Base-by-base conservation (phyloP, 2,888 invertebrate species). In the Gymnocheta viridis region DNA sequence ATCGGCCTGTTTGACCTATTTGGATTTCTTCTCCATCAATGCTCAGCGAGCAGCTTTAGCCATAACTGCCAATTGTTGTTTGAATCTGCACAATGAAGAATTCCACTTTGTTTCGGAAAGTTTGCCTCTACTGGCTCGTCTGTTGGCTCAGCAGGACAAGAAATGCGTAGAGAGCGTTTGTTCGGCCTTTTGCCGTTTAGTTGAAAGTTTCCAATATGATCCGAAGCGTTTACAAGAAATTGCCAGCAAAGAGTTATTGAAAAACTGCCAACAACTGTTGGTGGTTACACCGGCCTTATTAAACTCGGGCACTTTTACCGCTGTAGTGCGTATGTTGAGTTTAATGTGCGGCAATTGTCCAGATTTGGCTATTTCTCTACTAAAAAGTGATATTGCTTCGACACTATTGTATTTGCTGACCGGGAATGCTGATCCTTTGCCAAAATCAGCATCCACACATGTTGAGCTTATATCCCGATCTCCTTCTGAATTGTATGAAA, bases 1-100 rank as follows among this genome's bases (percentile, higher is more conserved):
- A 3, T 96, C 98, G 5, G 98, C 99, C 2, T 99, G 99, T 91
- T 94, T 99, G 87, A 98, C 96, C 89, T 99, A 97, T 91, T 94
- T 99, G 91, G 99, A 99, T 91, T 99, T 99, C 94, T 99, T 99
- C 93, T 98, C 99, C 60, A 98, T 99, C 89, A 97, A 97, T 90
- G 99, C 99, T 14, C 99, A 99, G 93, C 95, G 99, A 41, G 97
- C 98, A 58, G 99, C 99, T 2, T 93, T 99, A 74, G 97, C 98
- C 27, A 97, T 99, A 87, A 98, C 99, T 0, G 98, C 99, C 77
- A 99, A 99, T 92, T 99, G 99, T 92, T 99, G 98, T 91, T 96
- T 98, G 91, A 98, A 97, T 93, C 94, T 99, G 88, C 96, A 96
- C 51, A 94, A 96, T 0, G 98, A 98, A 89, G 99, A 99, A 92